Evolutionary conservation across 2,888 invertebrate species (phyloP).

Genomic region (Drosophila stalkeri): DNA sequence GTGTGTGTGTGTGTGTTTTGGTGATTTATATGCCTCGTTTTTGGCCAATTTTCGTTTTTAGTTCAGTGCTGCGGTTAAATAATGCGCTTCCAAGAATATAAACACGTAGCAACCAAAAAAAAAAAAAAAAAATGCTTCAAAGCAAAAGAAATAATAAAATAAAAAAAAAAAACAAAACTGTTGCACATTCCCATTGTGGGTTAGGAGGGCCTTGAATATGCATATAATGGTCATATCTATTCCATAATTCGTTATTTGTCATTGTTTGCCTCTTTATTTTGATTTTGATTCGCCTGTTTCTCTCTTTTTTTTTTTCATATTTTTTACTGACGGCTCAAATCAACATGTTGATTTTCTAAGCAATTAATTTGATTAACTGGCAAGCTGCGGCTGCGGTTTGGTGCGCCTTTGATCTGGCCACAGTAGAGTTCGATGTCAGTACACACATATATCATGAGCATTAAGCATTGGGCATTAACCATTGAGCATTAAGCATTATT

Average conservation of each 20-base stretch:
- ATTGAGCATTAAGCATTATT: conserved; percentile 66
- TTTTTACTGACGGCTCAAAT: conserved; percentile 35
- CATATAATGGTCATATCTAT: conserved; percentile 64
- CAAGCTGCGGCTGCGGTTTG: conserved; percentile 68
- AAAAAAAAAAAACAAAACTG: conserved; percentile 30
- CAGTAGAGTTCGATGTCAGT: conserved; percentile 44
- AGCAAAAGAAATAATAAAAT: conserved; percentile 17
- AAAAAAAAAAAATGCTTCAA: conserved; percentile 16
- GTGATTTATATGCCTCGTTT: conserved; percentile 80
- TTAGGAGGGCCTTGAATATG: conserved; percentile 71
- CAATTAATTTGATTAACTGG: conserved; percentile 81
- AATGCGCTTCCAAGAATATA: conserved; percentile 78
- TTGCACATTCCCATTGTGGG: conserved; percentile 60
- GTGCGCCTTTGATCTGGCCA: conserved; percentile 55
- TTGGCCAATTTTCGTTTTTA: conserved; percentile 81
- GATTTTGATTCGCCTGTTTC: conserved; percentile 44
- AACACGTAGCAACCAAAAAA: conserved; percentile 40
- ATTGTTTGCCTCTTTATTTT: conserved; percentile 59
- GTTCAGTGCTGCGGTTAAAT: conserved; percentile 73
- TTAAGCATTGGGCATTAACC: conserved; percentile 47
- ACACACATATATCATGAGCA: conserved; percentile 45
- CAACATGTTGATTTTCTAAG: conserved; percentile 79
- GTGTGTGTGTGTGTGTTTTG: conserved; percentile 25
- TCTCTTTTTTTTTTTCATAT: conserved; percentile 6
- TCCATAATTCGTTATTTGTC: conserved; percentile 73